phyloP scores from a whole-genome alignment of 2,113 vertebrate genomes.

The Malurus elegans region DNA sequence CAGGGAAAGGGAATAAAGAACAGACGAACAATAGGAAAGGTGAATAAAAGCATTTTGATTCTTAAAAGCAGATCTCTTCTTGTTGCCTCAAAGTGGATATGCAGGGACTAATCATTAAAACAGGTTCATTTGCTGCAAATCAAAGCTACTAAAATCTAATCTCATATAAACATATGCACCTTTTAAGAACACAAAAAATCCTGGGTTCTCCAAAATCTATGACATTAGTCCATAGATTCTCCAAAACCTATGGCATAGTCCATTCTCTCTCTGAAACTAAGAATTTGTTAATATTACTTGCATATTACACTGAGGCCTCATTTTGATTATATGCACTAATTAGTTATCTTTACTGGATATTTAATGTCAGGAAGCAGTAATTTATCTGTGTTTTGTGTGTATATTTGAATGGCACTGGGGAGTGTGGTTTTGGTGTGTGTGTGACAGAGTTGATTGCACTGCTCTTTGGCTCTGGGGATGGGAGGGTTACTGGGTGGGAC shows the following conservation, averaged over 20 bases:
- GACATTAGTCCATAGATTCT: background rate
- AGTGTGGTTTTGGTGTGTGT: background rate
- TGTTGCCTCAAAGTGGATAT: background rate
- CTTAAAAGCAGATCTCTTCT: background rate
- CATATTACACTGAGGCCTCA: background rate
- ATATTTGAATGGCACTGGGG: background rate
- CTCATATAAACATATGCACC: fast-evolving
- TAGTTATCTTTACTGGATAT: background rate
- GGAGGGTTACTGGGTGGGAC: background rate
- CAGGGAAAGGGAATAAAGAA: background rate
- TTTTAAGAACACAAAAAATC: background rate
- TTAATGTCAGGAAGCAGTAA: background rate
- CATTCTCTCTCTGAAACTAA: background rate
- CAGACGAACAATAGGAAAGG: background rate
- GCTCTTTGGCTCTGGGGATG: background rate
- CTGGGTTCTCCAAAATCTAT: background rate
- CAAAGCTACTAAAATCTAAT: background rate
- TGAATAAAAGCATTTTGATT: background rate
- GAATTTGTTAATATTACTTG: background rate
- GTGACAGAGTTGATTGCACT: background rate
- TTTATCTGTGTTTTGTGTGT: background rate
- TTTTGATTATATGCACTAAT: background rate
- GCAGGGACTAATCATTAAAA: background rate
- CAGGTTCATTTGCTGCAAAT: background rate
- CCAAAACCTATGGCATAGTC: background rate